Percentiles rank a stretch among this genome's conserved stretches.
phyloP scores from a whole-genome alignment of 2,113 vertebrate species.

The Procavia capensis region DNA sequence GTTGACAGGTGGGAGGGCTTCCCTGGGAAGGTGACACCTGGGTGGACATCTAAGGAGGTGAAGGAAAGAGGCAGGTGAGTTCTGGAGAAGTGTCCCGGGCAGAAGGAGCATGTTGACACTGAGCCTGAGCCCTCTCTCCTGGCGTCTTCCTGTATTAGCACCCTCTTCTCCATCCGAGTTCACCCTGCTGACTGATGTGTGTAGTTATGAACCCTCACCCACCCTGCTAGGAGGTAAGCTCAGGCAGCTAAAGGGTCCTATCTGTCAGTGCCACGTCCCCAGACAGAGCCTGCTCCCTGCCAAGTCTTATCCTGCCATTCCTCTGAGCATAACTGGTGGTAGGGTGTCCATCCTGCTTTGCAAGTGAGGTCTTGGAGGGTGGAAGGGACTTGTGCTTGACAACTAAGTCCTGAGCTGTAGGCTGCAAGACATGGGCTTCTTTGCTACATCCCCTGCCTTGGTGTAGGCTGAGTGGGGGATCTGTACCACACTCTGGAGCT shows the following conservation, averaged over 20 bases:
- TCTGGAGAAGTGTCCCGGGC: neutral
- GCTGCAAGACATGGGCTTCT: constrained; percentile 15
- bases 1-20: neutral
- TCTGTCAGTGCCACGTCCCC: neutral
- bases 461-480: neutral
- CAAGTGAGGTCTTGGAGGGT: neutral
- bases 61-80: neutral
- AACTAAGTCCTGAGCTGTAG: neutral
- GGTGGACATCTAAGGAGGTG: neutral
- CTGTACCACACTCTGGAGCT: too few relatives aligned
- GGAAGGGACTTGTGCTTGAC: neutral
- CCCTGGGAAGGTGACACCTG: neutral
- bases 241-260: neutral
- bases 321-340: neutral
- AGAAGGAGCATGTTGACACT: neutral
- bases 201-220: neutral
- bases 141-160: neutral
- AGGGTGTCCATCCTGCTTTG: too few relatives aligned
- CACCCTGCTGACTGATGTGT: neutral
- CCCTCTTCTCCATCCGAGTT: neutral
- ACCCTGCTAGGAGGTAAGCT: neutral
- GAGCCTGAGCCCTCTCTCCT: neutral
- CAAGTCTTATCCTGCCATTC: neutral
- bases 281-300: neutral
- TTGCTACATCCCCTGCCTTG: constrained; percentile 23